Base-by-base conservation (phyloP, 1,140 invertebrate genomes). In the Heliconius nattereri region DNA sequence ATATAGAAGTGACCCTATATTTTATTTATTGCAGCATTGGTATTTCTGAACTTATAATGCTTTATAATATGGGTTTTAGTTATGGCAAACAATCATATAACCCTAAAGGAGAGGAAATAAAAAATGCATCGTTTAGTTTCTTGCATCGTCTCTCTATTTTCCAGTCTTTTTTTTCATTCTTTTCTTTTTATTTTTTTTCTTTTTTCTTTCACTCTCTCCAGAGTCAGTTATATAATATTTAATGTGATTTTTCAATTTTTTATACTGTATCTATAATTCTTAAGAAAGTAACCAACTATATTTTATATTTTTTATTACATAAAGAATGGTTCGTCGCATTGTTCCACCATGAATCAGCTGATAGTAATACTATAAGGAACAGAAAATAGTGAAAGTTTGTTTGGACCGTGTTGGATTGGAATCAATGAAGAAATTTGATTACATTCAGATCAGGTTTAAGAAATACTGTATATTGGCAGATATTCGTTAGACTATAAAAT, bases 331-430 rank as follows among this genome's bases (percentile, higher is more conserved):
- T 66, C 60, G 23, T 66, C 60, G 60, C 60, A 66, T 66, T 29
- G 60, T 72, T 37, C 11, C 35, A 8, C 45, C 29, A 74, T 74
- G 73, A 74, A 74, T 45, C 45, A 49, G 45, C 45, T 49, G 73
- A 73, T 45, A 74, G 45, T 74, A 73, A 71, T 57, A 72, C 45
- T 78, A 78, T 78, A 40, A 54, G 52, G 79, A 79, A 77, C 79
- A 83, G 81, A 79, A 80, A 81, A 79, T 76, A 84, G 80, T 81
- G 80, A 79, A 85, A 85, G 84, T 79, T 5, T 77, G 75, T 78
- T 78, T 75, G 60, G 71, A 19, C 66, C 49, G 49, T 77, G 57
- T 79, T 72, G 35, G 71, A 73, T 52, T 73, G 35, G 75, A 81
- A 83, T 76, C 70, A 71, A 78, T 78, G 81, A 78, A 79, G 60